Percentiles rank a stretch among this genome's conserved stretches.
phyloP scores from a whole-genome alignment of 2,888 invertebrate genomes.

The Andricus curvator region DNA sequence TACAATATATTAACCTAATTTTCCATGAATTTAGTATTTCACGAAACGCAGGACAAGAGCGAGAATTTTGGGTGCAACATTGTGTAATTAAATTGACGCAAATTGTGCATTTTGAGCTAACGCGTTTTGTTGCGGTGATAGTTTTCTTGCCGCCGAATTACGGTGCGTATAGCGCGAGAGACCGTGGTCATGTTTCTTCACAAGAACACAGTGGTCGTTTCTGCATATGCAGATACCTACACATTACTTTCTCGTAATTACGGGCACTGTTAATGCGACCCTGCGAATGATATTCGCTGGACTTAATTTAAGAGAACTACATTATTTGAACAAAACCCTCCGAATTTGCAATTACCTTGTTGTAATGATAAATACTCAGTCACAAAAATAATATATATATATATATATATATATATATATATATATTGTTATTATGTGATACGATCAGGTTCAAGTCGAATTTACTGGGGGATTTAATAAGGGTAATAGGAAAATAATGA shows the following conservation, averaged over 20 bases:
- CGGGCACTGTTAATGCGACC: slow-evolving; percentile 49
- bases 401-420: no score
- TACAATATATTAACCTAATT: background rate
- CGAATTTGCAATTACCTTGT: background rate
- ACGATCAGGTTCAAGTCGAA: no score
- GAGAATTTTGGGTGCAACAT: background rate
- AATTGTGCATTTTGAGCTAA: slow-evolving; percentile 33
- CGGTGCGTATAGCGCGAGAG: slow-evolving; percentile 12
- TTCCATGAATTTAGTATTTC: slow-evolving; percentile 13
- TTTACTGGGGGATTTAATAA: no score
- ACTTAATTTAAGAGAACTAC: background rate
- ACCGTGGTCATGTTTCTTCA: slow-evolving; percentile 19
- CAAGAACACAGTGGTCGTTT: slow-evolving; percentile 21
- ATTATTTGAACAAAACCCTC: background rate
- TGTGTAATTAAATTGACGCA: slow-evolving; percentile 36
- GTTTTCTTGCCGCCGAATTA: slow-evolving; percentile 28
- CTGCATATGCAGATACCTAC: background rate
- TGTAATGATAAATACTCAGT: background rate
- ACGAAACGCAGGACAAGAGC: background rate
- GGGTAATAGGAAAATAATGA: no score
- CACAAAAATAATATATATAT: background rate
- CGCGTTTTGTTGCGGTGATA: slow-evolving; percentile 22
- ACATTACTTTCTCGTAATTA: slow-evolving; percentile 49
- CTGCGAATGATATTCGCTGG: slow-evolving; percentile 43
- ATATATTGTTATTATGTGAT: no score